Evolutionary conservation across 1,140 invertebrate species (phyloP), one percentile per base, ranked within the genome.

Genomic region (Aphelenchoides fujianensis): DNA sequence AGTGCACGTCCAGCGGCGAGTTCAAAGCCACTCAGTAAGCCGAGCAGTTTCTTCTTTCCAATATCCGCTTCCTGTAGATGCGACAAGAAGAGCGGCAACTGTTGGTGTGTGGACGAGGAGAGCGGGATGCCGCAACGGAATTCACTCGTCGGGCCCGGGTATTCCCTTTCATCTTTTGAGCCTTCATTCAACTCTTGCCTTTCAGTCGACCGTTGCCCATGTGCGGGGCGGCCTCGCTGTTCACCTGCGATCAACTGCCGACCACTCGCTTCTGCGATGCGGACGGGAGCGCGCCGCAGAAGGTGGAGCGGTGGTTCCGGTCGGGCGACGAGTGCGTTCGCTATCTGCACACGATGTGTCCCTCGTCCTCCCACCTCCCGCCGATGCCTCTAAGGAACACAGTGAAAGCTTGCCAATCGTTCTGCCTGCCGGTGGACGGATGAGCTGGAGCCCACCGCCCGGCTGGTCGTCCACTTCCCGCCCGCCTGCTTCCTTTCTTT

Each of bases 191-290:
- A n/a, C n/a, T n/a, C n/a, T n/a, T n/a, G n/a, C n/a, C n/a, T n/a
- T n/a, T n/a, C n/a, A n/a, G n/a, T n/a, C 63, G 63, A 32, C 28
- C 63, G 12, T 30, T 66, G 16, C 63, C 63, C 27, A 32, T 66
- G 63, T 66, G 63, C 31, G 63, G 63, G 12, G 16, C 31, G 12
- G 53, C 23, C 36, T 66, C 16, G 27, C 32, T 66, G 36, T 66
- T 66, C 53, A 34, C 63, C 12, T 66, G 63, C 53, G 63, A 66
- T n/a, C 37, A 66, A 36, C 36, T 66, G 31, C 63, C 63, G 16
- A n/a, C 12, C n/a, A 16, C 12, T 19, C 31, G 34, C 3, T 32
- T n/a, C 53, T 66, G 63, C 34, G 63, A 66, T 31, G 7, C 34
- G 1, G 63, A 66, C 34, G n/a, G 53, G 2, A 37, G 12, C 12